Evolutionary conservation across 2,113 vertebrate genomes (phyloP), one percentile per base, ranked within the genome.

Genomic region (Cyprinodon tularosa): DNA sequence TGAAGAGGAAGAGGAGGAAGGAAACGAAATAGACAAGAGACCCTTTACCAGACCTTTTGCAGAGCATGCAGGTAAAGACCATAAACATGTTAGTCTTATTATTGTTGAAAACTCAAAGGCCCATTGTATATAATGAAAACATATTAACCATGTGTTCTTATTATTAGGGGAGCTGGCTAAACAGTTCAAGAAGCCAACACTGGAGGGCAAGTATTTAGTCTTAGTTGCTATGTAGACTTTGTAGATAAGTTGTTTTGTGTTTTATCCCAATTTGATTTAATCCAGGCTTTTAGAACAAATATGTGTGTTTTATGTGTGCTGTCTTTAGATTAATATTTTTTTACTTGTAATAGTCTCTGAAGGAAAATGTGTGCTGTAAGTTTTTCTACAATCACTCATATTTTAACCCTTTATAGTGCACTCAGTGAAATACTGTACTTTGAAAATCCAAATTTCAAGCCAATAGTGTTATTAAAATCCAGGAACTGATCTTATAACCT

Each of bases 1-100:
- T 0, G 89, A 88, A 91, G 82, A 77, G 3, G 93, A 84, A 90
- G 95, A 93, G 1, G 95, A 95, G 36, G 94, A 94, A 83, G 95
- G 94, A 29, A 94, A 94, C 60, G 95, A 95, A 10, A 91, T 94
- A 72, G 94, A 94, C 62, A 80, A 40, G 38, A 90, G 74, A 76
- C 44, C 81, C 22, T 93, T 94, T 83, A 94, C 90, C 90, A 93
- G 93, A 90, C 93, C 95, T 83, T 93, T 91, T 83, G 84, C 72
- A 17, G 47, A 63, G 1, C 63, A 79, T n/a, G 1, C 70, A 77
- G 92, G 91, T 93, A 76, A 40, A 12, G 4, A 20, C 9, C 4
- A 12, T 1, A 4, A 20, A 10, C 10, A 37, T 37, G 29, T 4
- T 14, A 3, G 15, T 10, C 4, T 47, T n/a, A 45, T 14, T 36